Conservation (phyloP, 2,888 invertebrate species). For the Cheiracanthium punctorium region DNA sequence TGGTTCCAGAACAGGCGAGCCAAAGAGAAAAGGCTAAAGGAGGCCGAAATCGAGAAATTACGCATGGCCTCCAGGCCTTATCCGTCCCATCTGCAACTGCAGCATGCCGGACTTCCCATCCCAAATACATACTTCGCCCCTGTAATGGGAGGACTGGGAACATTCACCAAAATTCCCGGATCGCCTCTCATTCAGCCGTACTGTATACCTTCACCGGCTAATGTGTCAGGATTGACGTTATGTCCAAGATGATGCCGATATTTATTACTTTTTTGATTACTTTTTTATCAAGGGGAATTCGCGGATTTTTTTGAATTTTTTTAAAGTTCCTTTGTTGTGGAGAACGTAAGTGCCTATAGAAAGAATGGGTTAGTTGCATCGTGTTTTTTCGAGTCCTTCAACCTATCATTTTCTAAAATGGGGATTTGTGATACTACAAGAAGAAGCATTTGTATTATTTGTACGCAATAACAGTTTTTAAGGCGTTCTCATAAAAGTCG, state of each 20-base stretch:
- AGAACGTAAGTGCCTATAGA: too few species aligned
- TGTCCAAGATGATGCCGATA: slow-evolving; percentile 56
- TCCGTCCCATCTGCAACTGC: slow-evolving; percentile 56
- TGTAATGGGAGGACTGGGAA: slow-evolving; percentile 27
- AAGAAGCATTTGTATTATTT: too few species aligned
- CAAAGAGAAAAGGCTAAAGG: slow-evolving; percentile 96
- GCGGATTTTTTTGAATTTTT: too few species aligned
- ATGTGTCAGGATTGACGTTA: slow-evolving; percentile 53
- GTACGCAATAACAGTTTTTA: too few species aligned
- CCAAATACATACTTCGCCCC: slow-evolving; percentile 59
- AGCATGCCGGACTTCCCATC: slow-evolving; percentile 52
- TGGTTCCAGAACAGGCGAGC: slow-evolving; percentile 83
- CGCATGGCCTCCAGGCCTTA: slow-evolving; percentile 84
- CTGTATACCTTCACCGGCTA: slow-evolving; percentile 55
- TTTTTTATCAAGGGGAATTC: too few species aligned
- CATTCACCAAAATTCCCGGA: slow-evolving; percentile 46
- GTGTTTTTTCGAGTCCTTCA: too few species aligned
- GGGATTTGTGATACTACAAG: too few species aligned
- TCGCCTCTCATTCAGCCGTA: slow-evolving; percentile 55
- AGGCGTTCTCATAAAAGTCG: too few species aligned
- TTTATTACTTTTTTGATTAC: too few species aligned
- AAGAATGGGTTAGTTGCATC: too few species aligned
- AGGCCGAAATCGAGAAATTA: slow-evolving; percentile 94
- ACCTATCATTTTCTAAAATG: too few species aligned
- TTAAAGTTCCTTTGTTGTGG: too few species aligned